Base-by-base conservation (phyloP, 2,113 vertebrate species). In the Grus americana region DNA sequence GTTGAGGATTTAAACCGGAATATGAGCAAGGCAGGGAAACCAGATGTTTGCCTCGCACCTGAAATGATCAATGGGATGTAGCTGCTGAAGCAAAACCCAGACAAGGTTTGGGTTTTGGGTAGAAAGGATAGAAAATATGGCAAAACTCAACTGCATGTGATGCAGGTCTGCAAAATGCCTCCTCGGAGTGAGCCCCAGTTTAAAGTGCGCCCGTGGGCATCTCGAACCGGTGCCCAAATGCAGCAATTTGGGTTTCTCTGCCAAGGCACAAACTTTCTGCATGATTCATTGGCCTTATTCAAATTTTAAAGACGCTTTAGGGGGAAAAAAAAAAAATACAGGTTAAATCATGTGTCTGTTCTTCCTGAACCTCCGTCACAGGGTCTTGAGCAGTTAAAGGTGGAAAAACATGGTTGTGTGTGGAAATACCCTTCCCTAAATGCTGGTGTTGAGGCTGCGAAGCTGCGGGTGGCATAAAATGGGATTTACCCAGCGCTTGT, bases 21-120 rank as follows among this genome's bases (percentile, higher is more conserved):
- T 2, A 44, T 0, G 2, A 15, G 27, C 0, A 1, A n/a, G 32
- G 63, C 20, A 38, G 19, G 24, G 10, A 20, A 62, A 16, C 22
- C n/a, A 12, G 38, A 4, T 0, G 0, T 16, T 17, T 42, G 30
- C 22, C n/a, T 73, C 1, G 1, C 6, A 2, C 59, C 50, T 27
- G 0, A 12, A 34, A 3, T 1, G 18, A 7, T 7, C 8, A 1
- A 4, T 10, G 40, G 50, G 49, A 11, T 2, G 55, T 2, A 36
- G 62, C 0, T 3, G 57, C n/a, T 79, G 67, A 38, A 67, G 23
- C 6, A 44, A 70, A 57, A 65, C 5, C 29, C 22, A 8, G 12
- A 21, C 6, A 7, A 14, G 32, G 8, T 2, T 20, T 44, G 13
- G 6, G 9, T 42, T 30, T 10, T 3, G 50, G 36, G 10, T 9